phyloP scores from a whole-genome alignment of 1,140 invertebrate genomes.

The Drosophila ironensis region DNA sequence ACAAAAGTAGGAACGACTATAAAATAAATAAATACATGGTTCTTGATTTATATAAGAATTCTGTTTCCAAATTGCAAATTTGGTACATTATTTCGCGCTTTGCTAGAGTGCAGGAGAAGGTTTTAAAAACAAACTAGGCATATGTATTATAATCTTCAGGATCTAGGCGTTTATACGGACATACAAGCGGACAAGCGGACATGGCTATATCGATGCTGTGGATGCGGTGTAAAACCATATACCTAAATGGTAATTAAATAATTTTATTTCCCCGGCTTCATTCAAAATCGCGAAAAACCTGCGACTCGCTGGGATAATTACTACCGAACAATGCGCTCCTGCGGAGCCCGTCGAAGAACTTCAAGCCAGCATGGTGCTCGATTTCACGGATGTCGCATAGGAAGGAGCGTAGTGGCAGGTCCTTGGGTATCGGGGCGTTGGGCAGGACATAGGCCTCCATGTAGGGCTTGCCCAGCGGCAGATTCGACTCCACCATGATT shows the following conservation, averaged over 20 bases:
- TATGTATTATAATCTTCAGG: neutral
- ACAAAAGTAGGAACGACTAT: too few relatives aligned
- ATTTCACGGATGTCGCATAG: slow-evolving; percentile 94
- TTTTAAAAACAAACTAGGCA: too few relatives aligned
- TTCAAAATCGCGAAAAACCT: slow-evolving; percentile 57
- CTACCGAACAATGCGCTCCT: slow-evolving; percentile 78
- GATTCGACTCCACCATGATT: slow-evolving; percentile 88
- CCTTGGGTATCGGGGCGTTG: slow-evolving; percentile 91
- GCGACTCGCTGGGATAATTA: slow-evolving; percentile 56
- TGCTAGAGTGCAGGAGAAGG: neutral
- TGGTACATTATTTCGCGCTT: too few relatives aligned
- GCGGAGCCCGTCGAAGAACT: slow-evolving; percentile 92
- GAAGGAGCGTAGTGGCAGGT: slow-evolving; percentile 87
- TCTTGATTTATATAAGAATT: too few relatives aligned
- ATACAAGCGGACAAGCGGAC: too few relatives aligned
- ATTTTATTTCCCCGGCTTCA: neutral
- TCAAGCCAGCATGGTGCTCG: slow-evolving; percentile 94
- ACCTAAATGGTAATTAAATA: neutral
- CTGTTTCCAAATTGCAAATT: too few relatives aligned
- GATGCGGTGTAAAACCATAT: neutral
- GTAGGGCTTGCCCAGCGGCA: slow-evolving; percentile 87
- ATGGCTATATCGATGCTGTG: neutral
- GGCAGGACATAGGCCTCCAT: slow-evolving; percentile 97
- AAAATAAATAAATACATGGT: too few relatives aligned
- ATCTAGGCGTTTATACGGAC: too few relatives aligned